These are phyloP conservation scores for Leucoma salicis DNA, from an alignment of 2,888 invertebrate genomes.

Conservation along the genomic window DNA sequence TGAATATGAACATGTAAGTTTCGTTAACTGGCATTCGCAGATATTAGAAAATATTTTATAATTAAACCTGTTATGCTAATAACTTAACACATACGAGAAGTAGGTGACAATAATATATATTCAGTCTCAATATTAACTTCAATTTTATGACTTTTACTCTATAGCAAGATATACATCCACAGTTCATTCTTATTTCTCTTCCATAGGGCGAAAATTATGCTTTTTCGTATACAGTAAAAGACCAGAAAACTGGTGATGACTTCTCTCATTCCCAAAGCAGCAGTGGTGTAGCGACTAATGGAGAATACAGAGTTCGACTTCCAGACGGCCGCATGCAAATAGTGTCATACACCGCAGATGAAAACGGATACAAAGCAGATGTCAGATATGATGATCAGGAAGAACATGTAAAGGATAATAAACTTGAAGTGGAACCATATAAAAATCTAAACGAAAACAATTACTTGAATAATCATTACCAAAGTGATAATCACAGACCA, in stretches of 20 bases:
- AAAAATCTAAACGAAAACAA: conserved; percentile 18
- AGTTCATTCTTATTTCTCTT: conserved; percentile 12
- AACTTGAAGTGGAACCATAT: conserved; percentile 30
- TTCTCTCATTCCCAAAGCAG: conserved; percentile 85
- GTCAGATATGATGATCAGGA: conserved; percentile 81
- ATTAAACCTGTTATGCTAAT: too few relatives aligned
- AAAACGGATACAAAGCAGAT: conserved; percentile 85
- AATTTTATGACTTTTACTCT: too few relatives aligned
- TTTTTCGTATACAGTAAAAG: conserved; percentile 85
- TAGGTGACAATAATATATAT: too few relatives aligned
- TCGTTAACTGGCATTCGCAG: too few relatives aligned
- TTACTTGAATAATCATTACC: neutral
- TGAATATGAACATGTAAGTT: conserved; percentile 51
- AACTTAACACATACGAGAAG: too few relatives aligned
- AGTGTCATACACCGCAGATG: conserved; percentile 85
- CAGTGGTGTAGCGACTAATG: conserved; percentile 83
- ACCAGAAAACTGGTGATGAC: conserved; percentile 84
- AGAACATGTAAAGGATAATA: conserved; percentile 38
- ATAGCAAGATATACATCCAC: too few relatives aligned
- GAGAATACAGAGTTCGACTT: conserved; percentile 85
- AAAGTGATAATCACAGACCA: neutral
- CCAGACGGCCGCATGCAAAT: conserved; percentile 86
- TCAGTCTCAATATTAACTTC: too few relatives aligned
- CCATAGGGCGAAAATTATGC: conserved; percentile 81
- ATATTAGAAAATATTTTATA: too few relatives aligned